Conservation (phyloP, 2,797 vertebrate species). For the Bradypus variegatus region DNA sequence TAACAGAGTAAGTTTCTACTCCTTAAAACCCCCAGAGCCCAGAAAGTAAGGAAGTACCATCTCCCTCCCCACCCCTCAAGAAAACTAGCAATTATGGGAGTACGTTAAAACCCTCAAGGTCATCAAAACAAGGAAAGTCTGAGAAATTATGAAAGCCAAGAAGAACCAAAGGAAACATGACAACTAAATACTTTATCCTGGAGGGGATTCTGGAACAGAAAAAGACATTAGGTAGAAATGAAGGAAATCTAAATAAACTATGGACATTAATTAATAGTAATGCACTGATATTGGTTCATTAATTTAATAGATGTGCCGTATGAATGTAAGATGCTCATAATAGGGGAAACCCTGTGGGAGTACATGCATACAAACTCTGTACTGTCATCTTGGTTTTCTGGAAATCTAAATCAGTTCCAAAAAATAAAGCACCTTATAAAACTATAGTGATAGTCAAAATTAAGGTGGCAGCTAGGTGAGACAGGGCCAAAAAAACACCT, state of each 20-base stretch:
- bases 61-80: neutral
- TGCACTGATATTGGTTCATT: neutral
- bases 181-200: neutral
- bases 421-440: conserved; percentile 8
- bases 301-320: neutral
- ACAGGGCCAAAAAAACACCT: too few species aligned
- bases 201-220: neutral
- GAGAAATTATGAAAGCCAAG: neutral
- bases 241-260: neutral
- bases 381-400: neutral
- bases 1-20: neutral
- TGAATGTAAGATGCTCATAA: neutral
- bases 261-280: neutral
- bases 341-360: neutral
- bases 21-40: neutral
- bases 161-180: neutral
- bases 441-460: too few species aligned
- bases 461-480: too few species aligned
- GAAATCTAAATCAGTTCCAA: conserved; percentile 9
- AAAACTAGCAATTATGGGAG: neutral
- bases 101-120: neutral
- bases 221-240: neutral
- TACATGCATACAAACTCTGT: neutral
- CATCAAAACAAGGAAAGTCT: neutral
- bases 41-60: neutral